These are phyloP conservation scores for Lepeophtheirus salmonis DNA, from an alignment of 1,140 invertebrate species.

Conservation along the genomic window DNA sequence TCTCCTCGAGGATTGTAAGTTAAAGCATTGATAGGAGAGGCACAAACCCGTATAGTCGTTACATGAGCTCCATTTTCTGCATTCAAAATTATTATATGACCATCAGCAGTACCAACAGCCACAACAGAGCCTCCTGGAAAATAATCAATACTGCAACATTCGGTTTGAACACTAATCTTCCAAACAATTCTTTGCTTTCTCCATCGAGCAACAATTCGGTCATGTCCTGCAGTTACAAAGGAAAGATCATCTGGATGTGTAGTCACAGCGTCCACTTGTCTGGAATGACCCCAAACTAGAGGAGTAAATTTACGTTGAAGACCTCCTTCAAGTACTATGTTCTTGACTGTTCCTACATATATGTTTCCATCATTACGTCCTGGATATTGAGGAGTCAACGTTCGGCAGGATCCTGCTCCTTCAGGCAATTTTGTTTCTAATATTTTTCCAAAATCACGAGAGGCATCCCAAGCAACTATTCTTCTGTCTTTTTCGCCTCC, in stretches of 20 bases:
- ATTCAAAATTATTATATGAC: slow-evolving; percentile 62
- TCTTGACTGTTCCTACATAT: slow-evolving; percentile 76
- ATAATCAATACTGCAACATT: slow-evolving; percentile 60
- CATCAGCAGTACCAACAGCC: slow-evolving; percentile 68
- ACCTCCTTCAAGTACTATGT: slow-evolving; percentile 81
- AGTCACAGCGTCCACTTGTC: slow-evolving; percentile 71
- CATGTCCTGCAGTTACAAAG: slow-evolving; percentile 77
- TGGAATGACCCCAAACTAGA: slow-evolving; percentile 69
- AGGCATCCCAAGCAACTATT: slow-evolving; percentile 73
- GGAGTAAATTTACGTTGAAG: slow-evolving; percentile 70
- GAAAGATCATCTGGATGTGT: slow-evolving; percentile 73
- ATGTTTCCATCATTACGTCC: slow-evolving; percentile 69
- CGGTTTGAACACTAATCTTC: slow-evolving; percentile 65
- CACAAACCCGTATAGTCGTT: slow-evolving; percentile 61
- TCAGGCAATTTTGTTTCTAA: slow-evolving; percentile 74
- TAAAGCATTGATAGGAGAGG: slow-evolving; percentile 58
- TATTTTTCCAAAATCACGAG: slow-evolving; percentile 72
- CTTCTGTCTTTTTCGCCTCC: slow-evolving; percentile 72
- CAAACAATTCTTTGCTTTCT: slow-evolving; percentile 63
- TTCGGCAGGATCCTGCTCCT: slow-evolving; percentile 56
- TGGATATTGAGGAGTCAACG: slow-evolving; percentile 61
- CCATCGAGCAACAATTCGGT: slow-evolving; percentile 76
- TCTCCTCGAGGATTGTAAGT: slow-evolving; percentile 73
- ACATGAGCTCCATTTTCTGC: slow-evolving; percentile 58
- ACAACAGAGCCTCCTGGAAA: slow-evolving; percentile 67